Conservation (phyloP, 2,113 vertebrate species). For the Gavialis gangeticus region DNA sequence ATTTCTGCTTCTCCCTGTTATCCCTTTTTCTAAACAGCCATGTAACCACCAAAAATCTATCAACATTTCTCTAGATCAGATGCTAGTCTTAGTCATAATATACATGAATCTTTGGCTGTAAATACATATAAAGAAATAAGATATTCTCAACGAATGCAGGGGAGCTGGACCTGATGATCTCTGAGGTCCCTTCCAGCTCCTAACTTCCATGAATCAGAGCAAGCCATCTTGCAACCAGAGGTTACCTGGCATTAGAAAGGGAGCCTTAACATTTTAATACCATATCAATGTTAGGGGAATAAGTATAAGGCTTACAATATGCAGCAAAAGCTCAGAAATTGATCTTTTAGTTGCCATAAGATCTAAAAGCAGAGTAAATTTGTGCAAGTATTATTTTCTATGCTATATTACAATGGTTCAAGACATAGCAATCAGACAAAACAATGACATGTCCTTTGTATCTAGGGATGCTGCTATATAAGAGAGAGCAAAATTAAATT, state of each 20-base stretch:
- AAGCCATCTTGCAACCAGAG: background rate
- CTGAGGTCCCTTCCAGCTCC: too few species aligned
- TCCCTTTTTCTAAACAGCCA: background rate
- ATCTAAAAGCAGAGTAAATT: background rate
- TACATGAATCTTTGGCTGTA: background rate
- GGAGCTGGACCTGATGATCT: too few species aligned
- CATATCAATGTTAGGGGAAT: slow-evolving; percentile 11
- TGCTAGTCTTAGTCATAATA: background rate
- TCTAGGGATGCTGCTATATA: slow-evolving; percentile 17
- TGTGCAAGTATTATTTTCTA: background rate
- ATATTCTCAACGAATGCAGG: too few species aligned
- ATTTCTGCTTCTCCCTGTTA: background rate
- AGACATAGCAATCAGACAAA: background rate
- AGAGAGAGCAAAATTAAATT: slow-evolving; percentile 23
- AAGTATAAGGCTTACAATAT: background rate
- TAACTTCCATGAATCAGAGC: too few species aligned
- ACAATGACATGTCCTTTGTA: slow-evolving; percentile 3
- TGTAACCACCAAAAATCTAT: background rate
- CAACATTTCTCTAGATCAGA: background rate
- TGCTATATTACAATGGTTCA: background rate
- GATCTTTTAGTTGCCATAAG: background rate
- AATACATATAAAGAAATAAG: background rate
- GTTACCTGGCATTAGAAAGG: background rate
- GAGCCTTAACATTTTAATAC: background rate
- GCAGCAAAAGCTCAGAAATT: background rate